Percentiles rank a stretch among this genome's conserved stretches.
Conservation (phyloP, 2,797 vertebrate genomes). For the Alcedo quadribrachys region DNA sequence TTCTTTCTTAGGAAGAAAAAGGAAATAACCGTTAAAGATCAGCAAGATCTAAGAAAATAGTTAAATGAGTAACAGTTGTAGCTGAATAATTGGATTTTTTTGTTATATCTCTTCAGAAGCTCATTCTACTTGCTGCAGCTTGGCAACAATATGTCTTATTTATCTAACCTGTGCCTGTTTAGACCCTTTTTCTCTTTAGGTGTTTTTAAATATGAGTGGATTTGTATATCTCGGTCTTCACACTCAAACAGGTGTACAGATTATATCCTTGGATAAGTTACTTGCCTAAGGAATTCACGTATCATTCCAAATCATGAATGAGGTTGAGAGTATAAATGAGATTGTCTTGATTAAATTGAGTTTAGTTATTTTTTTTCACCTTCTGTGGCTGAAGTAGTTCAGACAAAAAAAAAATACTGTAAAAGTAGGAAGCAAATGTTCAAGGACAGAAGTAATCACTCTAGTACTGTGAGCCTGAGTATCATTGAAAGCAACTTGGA, state of each 20-base stretch:
- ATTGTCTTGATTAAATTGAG: background rate
- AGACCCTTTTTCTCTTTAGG: background rate
- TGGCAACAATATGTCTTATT: background rate
- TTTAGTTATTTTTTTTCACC: background rate
- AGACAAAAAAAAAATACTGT: background rate
- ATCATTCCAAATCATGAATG: background rate
- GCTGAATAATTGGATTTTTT: background rate
- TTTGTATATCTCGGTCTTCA: background rate
- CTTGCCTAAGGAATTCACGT: background rate
- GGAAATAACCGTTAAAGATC: background rate
- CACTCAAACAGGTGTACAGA: background rate
- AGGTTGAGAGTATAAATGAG: background rate
- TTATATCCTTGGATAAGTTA: background rate
- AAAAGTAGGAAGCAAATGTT: background rate
- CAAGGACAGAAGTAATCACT: background rate
- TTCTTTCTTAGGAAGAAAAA: background rate
- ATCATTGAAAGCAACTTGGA: background rate
- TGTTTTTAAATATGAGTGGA: background rate
- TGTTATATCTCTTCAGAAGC: background rate
- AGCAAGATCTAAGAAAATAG: background rate
- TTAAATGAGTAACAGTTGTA: background rate
- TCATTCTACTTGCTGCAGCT: background rate
- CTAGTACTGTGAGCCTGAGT: background rate
- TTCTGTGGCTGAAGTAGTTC: background rate
- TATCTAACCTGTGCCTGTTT: background rate